phyloP scores from a whole-genome alignment of 2,888 invertebrate species.

The Phengaris arion region DNA sequence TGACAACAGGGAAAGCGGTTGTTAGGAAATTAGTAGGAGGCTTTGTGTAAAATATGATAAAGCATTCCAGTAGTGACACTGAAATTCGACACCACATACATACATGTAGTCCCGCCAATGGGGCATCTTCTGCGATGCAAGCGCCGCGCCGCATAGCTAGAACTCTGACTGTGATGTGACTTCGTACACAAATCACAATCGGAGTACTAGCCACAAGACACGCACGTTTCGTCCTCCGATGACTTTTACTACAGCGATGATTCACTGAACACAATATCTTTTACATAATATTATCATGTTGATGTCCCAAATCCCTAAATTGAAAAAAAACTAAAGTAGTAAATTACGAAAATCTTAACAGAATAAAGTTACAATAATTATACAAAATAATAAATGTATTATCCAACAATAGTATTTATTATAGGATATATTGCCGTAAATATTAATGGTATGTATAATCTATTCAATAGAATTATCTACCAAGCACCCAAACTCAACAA shows the following conservation, averaged over 20 bases:
- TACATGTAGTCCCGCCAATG: constrained; percentile 12
- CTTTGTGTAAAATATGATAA: background rate
- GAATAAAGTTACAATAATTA: too few relatives aligned
- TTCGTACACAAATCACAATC: constrained; percentile 88
- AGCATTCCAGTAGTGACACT: constrained; percentile 19
- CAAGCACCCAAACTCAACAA: too few relatives aligned
- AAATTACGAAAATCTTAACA: too few relatives aligned
- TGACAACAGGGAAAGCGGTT: background rate
- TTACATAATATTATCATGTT: background rate
- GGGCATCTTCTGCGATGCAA: constrained; percentile 32
- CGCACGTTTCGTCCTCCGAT: constrained; percentile 36
- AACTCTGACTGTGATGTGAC: constrained; percentile 98
- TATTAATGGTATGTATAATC: too few relatives aligned
- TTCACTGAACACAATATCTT: background rate
- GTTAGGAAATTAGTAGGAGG: constrained; percentile 20
- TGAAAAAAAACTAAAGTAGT: too few relatives aligned
- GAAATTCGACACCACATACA: constrained; percentile 28
- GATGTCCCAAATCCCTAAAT: background rate
- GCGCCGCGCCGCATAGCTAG: constrained; percentile 85
- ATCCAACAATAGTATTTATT: too few relatives aligned
- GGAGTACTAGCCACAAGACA: constrained; percentile 83
- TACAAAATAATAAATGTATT: too few relatives aligned
- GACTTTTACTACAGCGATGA: constrained; percentile 9
- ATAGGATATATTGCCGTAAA: too few relatives aligned
- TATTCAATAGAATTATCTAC: too few relatives aligned